phyloP scores from a whole-genome alignment of 1,140 invertebrate genomes.

The Drosophila melanica region DNA sequence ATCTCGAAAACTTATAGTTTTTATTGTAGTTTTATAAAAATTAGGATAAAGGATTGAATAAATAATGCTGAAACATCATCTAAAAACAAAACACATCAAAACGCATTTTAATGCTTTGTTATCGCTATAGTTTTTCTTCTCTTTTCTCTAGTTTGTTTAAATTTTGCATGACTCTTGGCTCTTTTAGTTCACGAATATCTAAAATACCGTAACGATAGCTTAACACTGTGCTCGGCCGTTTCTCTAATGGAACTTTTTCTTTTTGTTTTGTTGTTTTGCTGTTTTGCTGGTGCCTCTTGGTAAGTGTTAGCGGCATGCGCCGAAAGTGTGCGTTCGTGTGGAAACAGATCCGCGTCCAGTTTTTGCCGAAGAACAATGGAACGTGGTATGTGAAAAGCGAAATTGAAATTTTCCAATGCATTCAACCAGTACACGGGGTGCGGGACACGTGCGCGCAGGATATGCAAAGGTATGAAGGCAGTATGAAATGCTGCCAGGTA shows the following conservation, averaged over 20 bases:
- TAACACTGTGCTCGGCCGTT: too few relatives aligned
- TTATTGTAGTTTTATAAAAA: too few relatives aligned
- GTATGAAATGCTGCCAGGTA: conserved; percentile 30
- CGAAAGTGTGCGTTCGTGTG: conserved; percentile 60
- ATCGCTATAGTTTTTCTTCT: too few relatives aligned
- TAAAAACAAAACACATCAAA: too few relatives aligned
- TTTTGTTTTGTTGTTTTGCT: neutral
- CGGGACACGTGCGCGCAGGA: conserved; percentile 37
- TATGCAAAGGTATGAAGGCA: conserved; percentile 37
- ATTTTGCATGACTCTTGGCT: too few relatives aligned
- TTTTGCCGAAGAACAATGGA: conserved; percentile 30
- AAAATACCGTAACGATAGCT: too few relatives aligned
- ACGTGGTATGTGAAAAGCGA: conserved; percentile 36
- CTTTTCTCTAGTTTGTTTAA: too few relatives aligned
- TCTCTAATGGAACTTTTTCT: neutral
- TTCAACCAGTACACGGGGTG: conserved; percentile 14
- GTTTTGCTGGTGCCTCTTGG: neutral
- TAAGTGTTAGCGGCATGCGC: conserved; percentile 46
- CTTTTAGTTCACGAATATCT: too few relatives aligned
- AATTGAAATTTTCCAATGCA: conserved; percentile 26
- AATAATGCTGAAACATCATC: too few relatives aligned
- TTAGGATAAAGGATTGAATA: too few relatives aligned
- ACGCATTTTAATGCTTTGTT: too few relatives aligned
- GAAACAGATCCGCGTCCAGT: conserved; percentile 43
- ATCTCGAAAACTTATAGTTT: too few relatives aligned